Evolutionary conservation across 2,797 vertebrate species (phyloP), one percentile per base, ranked within the genome.

Genomic region (Scomberomorus guttatus): DNA sequence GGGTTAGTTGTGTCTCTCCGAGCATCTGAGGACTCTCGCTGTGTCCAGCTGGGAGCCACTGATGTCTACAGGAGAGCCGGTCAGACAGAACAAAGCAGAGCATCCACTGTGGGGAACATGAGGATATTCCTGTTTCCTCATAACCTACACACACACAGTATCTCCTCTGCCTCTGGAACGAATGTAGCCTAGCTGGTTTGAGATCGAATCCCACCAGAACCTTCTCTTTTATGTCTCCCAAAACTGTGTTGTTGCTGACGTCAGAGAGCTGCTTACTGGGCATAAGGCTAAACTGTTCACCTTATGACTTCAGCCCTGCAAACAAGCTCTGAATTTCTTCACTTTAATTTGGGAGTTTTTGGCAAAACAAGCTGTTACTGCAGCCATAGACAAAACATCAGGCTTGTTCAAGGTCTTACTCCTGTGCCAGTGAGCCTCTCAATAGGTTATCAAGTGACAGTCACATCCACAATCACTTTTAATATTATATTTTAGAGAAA

Each of bases 31-130:
- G 64, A 59, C 59, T 83, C 57, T 55, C 3, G 24, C 78, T 27
- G 61, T 11, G 75, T 86, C 80, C 80, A 72, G 52, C 77, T 72
- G 81, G 68, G 72, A 80, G 46, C 60, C 60, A 24, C 71, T 75
- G 50, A 79, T 60, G 80, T 83, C 57, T 63, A 75, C 75, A 66
- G 66, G 55, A 84, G 71, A 81, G 56, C 25, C 72, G 52, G 44
- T 79, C 48, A 83, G n/a, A 75, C 60, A 74, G 72, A 83, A 81
- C 72, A 72, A 72, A 85, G 63, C 68, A n/a, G 61, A 13, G 17
- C 32, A 42, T 65, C 46, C 20, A 70, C 63, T 39, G 73, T 17
- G 29, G 71, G 4, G 56, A 44, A 80, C 71, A 68, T 15, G 56
- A 75, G 70, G 64, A 72, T 32, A 63, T 77, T 74, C 77, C 59